Evolutionary conservation across 92 coral and sea anemone species (phyloP), one percentile per base, ranked within the genome.

Genomic region (Parazoanthus atlanticus): DNA sequence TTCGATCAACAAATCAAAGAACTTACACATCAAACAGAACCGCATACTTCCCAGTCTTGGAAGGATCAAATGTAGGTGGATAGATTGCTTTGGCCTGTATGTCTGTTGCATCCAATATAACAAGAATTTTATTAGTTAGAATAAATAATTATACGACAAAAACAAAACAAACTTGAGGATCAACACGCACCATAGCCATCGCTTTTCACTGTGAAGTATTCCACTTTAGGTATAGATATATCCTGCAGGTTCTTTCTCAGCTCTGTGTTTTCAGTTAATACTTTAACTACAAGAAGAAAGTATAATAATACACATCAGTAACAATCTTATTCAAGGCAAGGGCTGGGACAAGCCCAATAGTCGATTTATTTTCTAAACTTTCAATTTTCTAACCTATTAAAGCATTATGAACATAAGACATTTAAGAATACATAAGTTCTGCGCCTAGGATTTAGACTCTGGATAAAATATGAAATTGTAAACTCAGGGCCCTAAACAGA

Each of bases 21-120:
- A 84, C 87, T 84, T 70, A 84, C 87, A 84, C 87, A 70, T 84
- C 87, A 70, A 84, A 84, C 23, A 84, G 40, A 31, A 84, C 87
- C 43, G 87, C 87, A 84, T 84, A 84, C 32, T 84, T 70, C 4
- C 77, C 65, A 0, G 7, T 21, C 43, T 46, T 69, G 6, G 43
- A 28, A 17, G 46, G 8, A 43, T 84, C 78, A 84, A 84, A 84
- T 23, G 79, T 84, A 40, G 87, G 87, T 19, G 87, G 87, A 29
- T 15, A 43, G 34, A 84, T 66, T 69, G 87, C 87, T 84, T 70
- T 84, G 7, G 87, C 87, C 33, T 84, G 79, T 70, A 84, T 84
- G 3, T 69, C 87, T 84, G n/a, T 13, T 38, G 3, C 2, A 26
- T 23, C 52, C 38, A 67, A 84, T 41, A 19, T 38, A 41, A 15